phyloP scores from a whole-genome alignment of 2,797 vertebrate genomes.

The Falco peregrinus region DNA sequence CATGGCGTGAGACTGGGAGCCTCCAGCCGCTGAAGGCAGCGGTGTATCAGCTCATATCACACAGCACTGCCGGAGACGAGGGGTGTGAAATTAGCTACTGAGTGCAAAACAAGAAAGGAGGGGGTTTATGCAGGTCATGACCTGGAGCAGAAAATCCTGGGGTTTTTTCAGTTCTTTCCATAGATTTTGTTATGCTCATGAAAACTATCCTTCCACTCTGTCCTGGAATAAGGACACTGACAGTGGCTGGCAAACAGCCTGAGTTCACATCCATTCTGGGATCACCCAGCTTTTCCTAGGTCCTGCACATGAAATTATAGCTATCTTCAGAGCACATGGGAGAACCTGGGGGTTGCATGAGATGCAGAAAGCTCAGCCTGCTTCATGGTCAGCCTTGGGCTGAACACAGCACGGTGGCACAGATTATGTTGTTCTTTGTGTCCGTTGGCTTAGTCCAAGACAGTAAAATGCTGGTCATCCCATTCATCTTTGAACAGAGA shows the following conservation, averaged over 20 bases:
- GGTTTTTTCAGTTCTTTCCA: neutral
- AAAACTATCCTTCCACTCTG: neutral
- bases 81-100: constrained; percentile 58
- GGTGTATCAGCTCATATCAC: neutral
- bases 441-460: neutral
- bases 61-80: neutral
- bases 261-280: neutral
- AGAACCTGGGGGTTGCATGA: neutral
- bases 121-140: neutral
- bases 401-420: neutral
- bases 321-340: neutral
- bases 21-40: neutral
- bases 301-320: neutral
- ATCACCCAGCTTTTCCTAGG: neutral
- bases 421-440: neutral
- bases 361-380: neutral
- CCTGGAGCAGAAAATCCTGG: neutral
- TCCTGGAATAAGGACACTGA: neutral
- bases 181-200: neutral
- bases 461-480: neutral
- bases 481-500: neutral
- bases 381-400: neutral
- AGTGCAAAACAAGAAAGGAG: neutral
- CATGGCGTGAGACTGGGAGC: neutral
- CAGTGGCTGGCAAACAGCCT: neutral